Percentiles rank a stretch among this genome's conserved stretches.
Evolutionary conservation across 1,140 invertebrate species (phyloP).

Genomic region (Drosophila aff.): DNA sequence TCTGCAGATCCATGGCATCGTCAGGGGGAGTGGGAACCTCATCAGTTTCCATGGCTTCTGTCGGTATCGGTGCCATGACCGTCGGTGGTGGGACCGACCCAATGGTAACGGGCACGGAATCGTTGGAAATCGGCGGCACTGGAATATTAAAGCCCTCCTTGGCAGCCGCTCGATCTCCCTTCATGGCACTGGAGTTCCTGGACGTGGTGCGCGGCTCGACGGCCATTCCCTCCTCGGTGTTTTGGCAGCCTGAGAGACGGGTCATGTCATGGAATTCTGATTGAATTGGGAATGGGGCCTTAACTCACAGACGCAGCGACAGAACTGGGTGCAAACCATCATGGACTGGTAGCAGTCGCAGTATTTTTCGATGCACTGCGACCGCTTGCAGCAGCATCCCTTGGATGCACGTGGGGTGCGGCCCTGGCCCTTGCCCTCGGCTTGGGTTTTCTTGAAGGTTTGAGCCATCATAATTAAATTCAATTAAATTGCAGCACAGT

Average conservation of each 20-base stretch:
- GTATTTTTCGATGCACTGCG: constrained; percentile 74
- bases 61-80: too few species aligned
- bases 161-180: constrained; percentile 51
- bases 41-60: too few species aligned
- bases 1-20: background rate
- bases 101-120: background rate
- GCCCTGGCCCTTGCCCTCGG: constrained; percentile 1
- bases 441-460: background rate
- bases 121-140: too few species aligned
- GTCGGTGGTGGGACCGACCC: background rate
- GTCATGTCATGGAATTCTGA: too few species aligned
- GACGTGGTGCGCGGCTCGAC: constrained; percentile 17
- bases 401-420: constrained; percentile 32
- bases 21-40: background rate
- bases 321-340: constrained; percentile 51
- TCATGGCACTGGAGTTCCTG: constrained; percentile 31
- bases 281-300: too few species aligned
- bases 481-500: too few species aligned
- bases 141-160: constrained; percentile 50
- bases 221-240: constrained; percentile 46
- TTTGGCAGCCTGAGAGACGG: constrained; percentile 59
- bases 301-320: constrained; percentile 62
- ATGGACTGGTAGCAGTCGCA: constrained; percentile 78
- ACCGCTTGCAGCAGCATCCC: constrained; percentile 68
- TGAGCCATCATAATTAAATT: background rate